These are phyloP conservation scores for Sipha flava DNA, from an alignment of 1,140 invertebrate genomes.

Conservation along the genomic window DNA sequence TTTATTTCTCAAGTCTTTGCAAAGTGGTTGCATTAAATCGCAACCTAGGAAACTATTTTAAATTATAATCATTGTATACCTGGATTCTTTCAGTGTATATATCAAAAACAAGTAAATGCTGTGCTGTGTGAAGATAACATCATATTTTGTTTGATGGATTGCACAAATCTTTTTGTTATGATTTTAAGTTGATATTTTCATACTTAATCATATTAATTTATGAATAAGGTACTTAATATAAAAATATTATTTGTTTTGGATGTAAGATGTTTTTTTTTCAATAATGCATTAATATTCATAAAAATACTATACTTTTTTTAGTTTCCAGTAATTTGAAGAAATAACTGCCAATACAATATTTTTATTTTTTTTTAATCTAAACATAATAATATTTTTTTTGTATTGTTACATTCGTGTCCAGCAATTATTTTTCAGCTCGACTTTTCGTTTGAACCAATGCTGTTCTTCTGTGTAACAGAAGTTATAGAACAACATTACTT, in stretches of 20 bases:
- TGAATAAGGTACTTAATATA: neutral
- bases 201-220: neutral
- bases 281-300: no score
- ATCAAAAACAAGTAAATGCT: neutral
- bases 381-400: no score
- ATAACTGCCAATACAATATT: no score
- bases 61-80: neutral
- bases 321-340: no score
- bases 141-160: neutral
- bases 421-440: no score
- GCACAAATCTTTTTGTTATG: neutral
- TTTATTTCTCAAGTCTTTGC: neutral
- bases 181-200: neutral
- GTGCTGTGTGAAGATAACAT: neutral
- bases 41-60: neutral
- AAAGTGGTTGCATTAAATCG: neutral
- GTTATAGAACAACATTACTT: no score
- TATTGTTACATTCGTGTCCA: no score
- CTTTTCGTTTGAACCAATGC: no score
- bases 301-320: no score
- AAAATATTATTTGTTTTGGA: neutral
- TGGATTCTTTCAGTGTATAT: neutral
- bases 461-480: no score
- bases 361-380: no score
- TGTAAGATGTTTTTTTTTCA: neutral